Evolutionary conservation across 2,888 invertebrate genomes (phyloP), one percentile per base, ranked within the genome.

Genomic region (Perizoma flavofasciatum): DNA sequence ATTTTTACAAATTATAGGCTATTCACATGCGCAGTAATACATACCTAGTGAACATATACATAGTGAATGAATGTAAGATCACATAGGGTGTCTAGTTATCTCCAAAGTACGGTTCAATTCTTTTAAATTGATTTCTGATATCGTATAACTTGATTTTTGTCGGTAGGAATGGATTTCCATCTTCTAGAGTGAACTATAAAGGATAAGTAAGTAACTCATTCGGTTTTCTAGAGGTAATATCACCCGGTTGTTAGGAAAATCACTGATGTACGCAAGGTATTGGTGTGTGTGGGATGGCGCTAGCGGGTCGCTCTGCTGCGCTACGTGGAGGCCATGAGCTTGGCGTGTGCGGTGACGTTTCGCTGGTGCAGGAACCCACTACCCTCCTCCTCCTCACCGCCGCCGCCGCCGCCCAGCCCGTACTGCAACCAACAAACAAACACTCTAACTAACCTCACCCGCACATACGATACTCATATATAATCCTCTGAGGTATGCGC

Each of bases 281-380:
- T 22, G 22, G 22, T 22, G 22, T 22, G 22, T 22, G 22, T 22
- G 22, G 3, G 22, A 22, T 22, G 22, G 8, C 5, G 45, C 32
- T 11, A 9, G 39, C 22, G 39, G 8, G 49, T 10, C 39, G 7
- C 11, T 44, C 8, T 4, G 7, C 46, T 11, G 54, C 43, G 89
- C 92, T 95, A 96, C 85, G 96, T 96, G 58, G 96, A 96, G 8
- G 96, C 96, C 94, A 97, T 96, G 66, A 96, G 92, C 82, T 96
- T 96, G 58, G 96, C 96, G 61, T 96, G 96, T 65, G 96, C 96
- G 44, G 96, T 96, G 67, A 96, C 96, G 89, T 96, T 96, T 79
- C 96, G 96, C 82, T 96, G 96, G 86, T 96, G 96, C 79, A 96
- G 95, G 86, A 96, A 96, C 35, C 96, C 95, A 65, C 93, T 93